Evolutionary conservation across 2,888 invertebrate species (phyloP).

Genomic region (Rhynchonema sp.): DNA sequence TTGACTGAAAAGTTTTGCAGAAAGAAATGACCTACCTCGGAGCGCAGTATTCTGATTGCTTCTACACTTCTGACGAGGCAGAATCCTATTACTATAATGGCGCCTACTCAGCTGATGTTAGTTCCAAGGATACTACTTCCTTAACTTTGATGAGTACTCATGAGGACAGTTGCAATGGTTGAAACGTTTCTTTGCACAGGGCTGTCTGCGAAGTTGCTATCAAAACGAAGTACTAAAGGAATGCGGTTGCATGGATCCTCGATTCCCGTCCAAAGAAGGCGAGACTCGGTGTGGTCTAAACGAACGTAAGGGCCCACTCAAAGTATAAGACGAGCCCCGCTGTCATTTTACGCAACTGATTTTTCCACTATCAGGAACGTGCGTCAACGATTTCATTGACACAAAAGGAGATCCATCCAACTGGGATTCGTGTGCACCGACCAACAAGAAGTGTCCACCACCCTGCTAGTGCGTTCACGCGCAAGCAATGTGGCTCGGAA

Average conservation of each 20-base stretch:
- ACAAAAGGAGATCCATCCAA: slow-evolving; percentile 6
- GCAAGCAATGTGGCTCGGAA: no score
- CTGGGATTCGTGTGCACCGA: slow-evolving; percentile 3
- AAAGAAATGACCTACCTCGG: background rate
- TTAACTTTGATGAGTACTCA: background rate
- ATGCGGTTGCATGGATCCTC: slow-evolving; percentile 7
- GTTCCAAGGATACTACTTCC: no score
- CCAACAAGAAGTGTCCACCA: slow-evolving; percentile 5
- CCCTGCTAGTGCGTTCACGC: background rate
- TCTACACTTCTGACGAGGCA: background rate
- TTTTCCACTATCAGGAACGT: slow-evolving; percentile 3
- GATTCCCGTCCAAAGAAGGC: background rate
- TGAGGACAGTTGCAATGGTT: background rate
- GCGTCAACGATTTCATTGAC: slow-evolving; percentile 4
- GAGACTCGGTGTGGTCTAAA: background rate
- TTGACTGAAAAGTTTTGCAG: background rate
- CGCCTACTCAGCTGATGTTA: background rate
- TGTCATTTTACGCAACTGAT: no score
- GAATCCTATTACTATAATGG: background rate
- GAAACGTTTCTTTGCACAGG: background rate
- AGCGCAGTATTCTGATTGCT: background rate
- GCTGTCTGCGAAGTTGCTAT: slow-evolving; percentile 7
- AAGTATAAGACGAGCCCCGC: no score
- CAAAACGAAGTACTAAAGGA: slow-evolving; percentile 3
- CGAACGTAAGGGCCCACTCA: slow-evolving; percentile 2